phyloP scores from a whole-genome alignment of 2,888 invertebrate genomes.

The Rotaria socialis region DNA sequence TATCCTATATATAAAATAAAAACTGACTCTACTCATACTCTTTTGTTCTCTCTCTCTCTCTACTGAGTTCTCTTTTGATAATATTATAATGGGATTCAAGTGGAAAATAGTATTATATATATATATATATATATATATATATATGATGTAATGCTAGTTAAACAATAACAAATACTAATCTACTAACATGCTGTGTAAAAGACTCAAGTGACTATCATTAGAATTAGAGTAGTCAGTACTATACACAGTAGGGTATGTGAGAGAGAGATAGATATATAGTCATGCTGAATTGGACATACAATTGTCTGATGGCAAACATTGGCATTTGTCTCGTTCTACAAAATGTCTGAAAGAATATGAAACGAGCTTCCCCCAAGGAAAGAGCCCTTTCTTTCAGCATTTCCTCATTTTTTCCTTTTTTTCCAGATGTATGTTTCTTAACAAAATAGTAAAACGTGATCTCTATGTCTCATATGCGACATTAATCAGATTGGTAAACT shows the following conservation, averaged over 20 bases:
- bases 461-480: background rate
- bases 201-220: background rate
- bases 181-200: background rate
- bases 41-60: background rate
- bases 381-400: background rate
- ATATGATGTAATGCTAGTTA: background rate
- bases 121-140: background rate
- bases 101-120: background rate
- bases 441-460: constrained; percentile 1
- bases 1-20: background rate
- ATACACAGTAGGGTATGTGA: background rate
- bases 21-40: background rate
- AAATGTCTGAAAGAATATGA: background rate
- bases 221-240: background rate
- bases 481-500: background rate
- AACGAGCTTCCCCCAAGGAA: background rate
- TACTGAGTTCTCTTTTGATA: background rate
- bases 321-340: background rate
- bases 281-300: background rate
- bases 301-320: background rate
- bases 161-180: background rate
- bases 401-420: background rate
- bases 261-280: background rate
- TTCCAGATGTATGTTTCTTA: constrained; percentile 7
- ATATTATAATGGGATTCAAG: constrained; percentile 3